These are phyloP conservation scores for Phallusia fumigata DNA, from an alignment of 23 tunicate species.

Conservation along the genomic window DNA sequence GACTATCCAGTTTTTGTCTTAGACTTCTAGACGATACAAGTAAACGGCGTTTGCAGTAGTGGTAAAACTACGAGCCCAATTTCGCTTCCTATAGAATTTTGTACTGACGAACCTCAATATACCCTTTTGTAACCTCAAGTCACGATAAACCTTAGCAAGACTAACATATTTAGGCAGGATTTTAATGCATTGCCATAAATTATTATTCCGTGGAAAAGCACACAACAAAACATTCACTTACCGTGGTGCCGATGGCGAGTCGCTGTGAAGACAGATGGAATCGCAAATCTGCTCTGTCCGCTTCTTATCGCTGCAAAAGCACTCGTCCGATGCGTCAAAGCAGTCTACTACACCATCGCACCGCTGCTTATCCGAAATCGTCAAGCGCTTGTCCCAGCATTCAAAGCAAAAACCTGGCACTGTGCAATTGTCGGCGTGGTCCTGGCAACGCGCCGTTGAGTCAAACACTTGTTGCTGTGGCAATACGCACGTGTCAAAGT, in stretches of 20 bases:
- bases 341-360: slow-evolving; percentile 85
- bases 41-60: no score
- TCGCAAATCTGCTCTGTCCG: slow-evolving; percentile 30
- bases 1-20: no score
- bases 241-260: background rate
- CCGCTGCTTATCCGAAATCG: slow-evolving; percentile 38
- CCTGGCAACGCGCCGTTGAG: slow-evolving; percentile 29
- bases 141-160: no score
- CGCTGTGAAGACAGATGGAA: slow-evolving; percentile 25
- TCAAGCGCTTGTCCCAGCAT: slow-evolving; percentile 50
- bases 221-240: no score
- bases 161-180: no score
- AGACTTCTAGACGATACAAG: no score
- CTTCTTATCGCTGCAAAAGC: slow-evolving; percentile 42
- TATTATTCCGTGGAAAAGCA: no score
- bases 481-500: slow-evolving; percentile 52
- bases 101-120: no score
- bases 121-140: no score
- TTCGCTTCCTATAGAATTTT: no score
- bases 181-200: no score
- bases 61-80: no score
- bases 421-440: slow-evolving; percentile 47
- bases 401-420: slow-evolving; percentile 39
- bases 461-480: slow-evolving; percentile 45
- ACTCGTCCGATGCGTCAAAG: slow-evolving; percentile 78